Evolutionary conservation across 1,140 invertebrate genomes (phyloP).

Genomic region (Zaprionus nigranus): DNA sequence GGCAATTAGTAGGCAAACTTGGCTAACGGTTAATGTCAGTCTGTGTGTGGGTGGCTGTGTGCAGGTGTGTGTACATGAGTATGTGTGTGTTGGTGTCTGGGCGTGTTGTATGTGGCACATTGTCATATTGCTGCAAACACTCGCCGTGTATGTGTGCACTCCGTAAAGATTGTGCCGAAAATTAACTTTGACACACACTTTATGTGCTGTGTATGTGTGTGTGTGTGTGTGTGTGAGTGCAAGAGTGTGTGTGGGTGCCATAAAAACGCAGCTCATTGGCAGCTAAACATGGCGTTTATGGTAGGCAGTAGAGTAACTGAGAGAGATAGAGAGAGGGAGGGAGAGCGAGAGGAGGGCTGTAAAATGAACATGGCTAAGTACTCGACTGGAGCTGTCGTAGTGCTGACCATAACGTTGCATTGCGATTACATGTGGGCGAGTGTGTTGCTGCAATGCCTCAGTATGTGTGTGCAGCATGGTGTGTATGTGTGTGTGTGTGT

Average conservation of each 20-base stretch:
- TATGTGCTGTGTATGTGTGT: background rate
- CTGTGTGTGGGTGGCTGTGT: background rate
- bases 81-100: background rate
- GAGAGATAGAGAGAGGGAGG: too few relatives aligned
- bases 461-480: constrained; percentile 6
- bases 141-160: constrained; percentile 26
- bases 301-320: background rate
- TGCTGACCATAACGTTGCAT: constrained; percentile 47
- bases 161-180: constrained; percentile 50
- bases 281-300: constrained; percentile 53
- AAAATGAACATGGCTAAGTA: constrained; percentile 48
- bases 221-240: background rate
- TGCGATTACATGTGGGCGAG: constrained; percentile 24
- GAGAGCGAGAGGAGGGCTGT: background rate
- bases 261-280: constrained; percentile 55
- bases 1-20: constrained; percentile 26
- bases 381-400: constrained; percentile 34
- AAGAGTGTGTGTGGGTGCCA: constrained; percentile 23
- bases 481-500: constrained; percentile 21
- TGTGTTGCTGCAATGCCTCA: constrained; percentile 1
- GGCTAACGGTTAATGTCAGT: constrained; percentile 26
- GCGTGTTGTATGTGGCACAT: constrained; percentile 18
- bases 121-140: constrained; percentile 38
- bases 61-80: background rate
- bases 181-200: constrained; percentile 64